Conservation (phyloP, 2,888 invertebrate species). For the Argynnis bischoffii region DNA sequence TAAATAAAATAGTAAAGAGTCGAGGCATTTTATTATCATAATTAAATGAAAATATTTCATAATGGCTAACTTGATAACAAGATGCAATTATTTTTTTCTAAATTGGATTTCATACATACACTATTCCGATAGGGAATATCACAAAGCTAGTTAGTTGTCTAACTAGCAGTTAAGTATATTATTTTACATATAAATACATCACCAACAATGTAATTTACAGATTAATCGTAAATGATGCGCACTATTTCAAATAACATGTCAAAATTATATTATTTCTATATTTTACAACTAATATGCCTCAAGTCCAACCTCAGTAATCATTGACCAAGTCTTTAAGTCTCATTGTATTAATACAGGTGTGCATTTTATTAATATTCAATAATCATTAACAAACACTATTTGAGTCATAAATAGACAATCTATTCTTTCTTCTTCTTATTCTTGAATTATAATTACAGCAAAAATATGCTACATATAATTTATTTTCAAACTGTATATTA, state of each 20-base stretch:
- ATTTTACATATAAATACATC: constrained; percentile 40
- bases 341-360: background rate
- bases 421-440: no score
- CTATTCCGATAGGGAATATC: constrained; percentile 56
- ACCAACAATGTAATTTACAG: constrained; percentile 35
- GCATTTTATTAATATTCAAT: background rate
- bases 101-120: constrained; percentile 46
- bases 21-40: constrained; percentile 68
- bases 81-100: constrained; percentile 54
- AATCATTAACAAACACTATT: background rate
- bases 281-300: constrained; percentile 7
- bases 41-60: constrained; percentile 62
- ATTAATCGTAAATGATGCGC: constrained; percentile 41
- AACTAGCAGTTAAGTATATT: constrained; percentile 39
- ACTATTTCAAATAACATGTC: constrained; percentile 21
- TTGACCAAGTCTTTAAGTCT: constrained; percentile 5
- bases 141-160: constrained; percentile 57
- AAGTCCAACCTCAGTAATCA: background rate
- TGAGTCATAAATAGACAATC: background rate
- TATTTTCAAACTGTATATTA: no score
- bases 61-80: constrained; percentile 58
- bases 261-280: background rate
- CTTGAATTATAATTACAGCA: no score
- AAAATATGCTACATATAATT: no score
- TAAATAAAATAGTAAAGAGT: constrained; percentile 51